Conservation (phyloP, 1,140 invertebrate genomes). For the Odontomachus brunneus region DNA sequence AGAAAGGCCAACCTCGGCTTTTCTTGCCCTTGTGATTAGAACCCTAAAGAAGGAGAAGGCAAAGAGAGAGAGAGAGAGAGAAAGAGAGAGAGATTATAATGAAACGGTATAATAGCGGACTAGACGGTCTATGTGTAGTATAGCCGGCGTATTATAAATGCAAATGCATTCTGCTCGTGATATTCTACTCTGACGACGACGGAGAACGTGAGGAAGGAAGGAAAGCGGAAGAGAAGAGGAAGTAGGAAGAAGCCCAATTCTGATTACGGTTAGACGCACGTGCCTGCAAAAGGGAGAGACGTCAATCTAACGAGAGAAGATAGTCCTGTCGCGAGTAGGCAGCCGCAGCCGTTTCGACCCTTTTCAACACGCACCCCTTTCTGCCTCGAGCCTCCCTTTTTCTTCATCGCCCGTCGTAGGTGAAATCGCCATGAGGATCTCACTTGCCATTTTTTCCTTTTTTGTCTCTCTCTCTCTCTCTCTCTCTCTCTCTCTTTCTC, state of each 20-base stretch:
- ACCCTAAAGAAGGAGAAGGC: slow-evolving; percentile 6
- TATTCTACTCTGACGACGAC: slow-evolving; percentile 40
- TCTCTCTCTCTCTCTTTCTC: background rate
- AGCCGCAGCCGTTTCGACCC: slow-evolving; percentile 18
- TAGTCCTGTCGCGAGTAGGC: slow-evolving; percentile 13
- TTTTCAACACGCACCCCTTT: slow-evolving; percentile 27
- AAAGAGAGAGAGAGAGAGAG: background rate
- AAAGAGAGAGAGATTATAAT: slow-evolving; percentile 22
- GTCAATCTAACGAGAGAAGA: slow-evolving; percentile 43
- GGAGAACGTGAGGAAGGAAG: no score
- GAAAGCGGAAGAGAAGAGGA: no score
- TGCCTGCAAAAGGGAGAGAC: slow-evolving; percentile 31
- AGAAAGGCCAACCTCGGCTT: slow-evolving; percentile 1
- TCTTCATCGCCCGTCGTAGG: background rate
- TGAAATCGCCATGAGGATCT: slow-evolving; percentile 10
- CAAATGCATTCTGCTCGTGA: slow-evolving; percentile 42
- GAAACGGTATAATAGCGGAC: slow-evolving; percentile 33
- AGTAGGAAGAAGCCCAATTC: slow-evolving; percentile 18
- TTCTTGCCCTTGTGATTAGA: slow-evolving; percentile 15
- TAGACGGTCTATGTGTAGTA: slow-evolving; percentile 8
- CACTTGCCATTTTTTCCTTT: background rate
- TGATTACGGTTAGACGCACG: slow-evolving; percentile 41
- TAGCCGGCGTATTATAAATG: slow-evolving; percentile 51
- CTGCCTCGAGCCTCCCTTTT: slow-evolving; percentile 2
- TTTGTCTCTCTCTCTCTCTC: background rate